These are phyloP conservation scores for Latrodectus elegans DNA, from an alignment of 2,888 invertebrate genomes.

Conservation along the genomic window DNA sequence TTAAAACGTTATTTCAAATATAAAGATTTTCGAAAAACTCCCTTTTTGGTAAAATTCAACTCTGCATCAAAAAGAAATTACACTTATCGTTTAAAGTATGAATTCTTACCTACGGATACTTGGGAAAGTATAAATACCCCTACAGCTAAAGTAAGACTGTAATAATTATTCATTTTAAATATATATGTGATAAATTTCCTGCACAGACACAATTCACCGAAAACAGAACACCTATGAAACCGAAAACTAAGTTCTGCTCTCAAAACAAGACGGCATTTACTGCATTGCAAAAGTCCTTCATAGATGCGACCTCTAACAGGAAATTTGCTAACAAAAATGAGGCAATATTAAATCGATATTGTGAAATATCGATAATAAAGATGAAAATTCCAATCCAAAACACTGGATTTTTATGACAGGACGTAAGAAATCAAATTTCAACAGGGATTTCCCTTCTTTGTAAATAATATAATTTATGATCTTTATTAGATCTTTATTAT, in stretches of 20 bases:
- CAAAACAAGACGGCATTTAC: slow-evolving; percentile 59
- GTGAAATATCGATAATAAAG: neutral
- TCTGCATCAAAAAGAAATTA: no score
- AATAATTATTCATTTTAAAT: slow-evolving; percentile 54
- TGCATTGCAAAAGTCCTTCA: slow-evolving; percentile 69
- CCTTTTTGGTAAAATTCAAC: no score
- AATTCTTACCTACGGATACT: slow-evolving; percentile 40
- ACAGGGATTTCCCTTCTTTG: neutral
- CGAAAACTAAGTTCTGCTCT: slow-evolving; percentile 18
- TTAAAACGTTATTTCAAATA: no score
- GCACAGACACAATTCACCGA: neutral
- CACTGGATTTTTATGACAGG: neutral
- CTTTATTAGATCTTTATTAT: neutral
- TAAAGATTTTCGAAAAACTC: no score
- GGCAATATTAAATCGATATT: slow-evolving; percentile 51
- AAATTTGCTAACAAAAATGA: slow-evolving; percentile 65
- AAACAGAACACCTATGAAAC: slow-evolving; percentile 38
- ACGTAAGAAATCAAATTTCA: neutral
- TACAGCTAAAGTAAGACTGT: slow-evolving; percentile 37
- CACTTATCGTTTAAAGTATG: neutral
- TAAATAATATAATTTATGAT: neutral
- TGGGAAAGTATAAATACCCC: slow-evolving; percentile 47
- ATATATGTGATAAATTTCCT: slow-evolving; percentile 15
- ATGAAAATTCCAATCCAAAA: neutral
- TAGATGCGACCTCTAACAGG: slow-evolving; percentile 67